Percentiles rank a stretch among this genome's conserved stretches.
phyloP scores from a whole-genome alignment of 1,140 invertebrate genomes.

The Zaprionus gabonicus region DNA sequence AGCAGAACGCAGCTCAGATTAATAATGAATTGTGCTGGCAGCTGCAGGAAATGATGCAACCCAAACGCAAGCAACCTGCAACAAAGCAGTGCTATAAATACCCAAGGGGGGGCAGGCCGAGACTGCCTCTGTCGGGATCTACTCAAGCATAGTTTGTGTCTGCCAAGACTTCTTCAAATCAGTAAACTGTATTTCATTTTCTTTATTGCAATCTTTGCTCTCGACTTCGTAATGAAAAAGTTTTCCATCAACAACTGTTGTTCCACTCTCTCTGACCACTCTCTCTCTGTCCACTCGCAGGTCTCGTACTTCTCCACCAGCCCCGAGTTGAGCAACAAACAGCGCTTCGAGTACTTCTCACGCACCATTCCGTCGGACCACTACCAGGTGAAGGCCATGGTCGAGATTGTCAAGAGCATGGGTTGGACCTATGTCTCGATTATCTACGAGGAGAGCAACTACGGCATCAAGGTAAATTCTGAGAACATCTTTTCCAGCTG shows the following conservation, averaged over 20 bases:
- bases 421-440: constrained; percentile 98
- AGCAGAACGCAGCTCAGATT: background rate
- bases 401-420: constrained; percentile 94
- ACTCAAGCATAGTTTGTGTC: constrained; percentile 1
- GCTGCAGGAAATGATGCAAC: background rate
- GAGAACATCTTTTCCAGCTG: background rate
- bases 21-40: background rate
- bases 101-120: too few relatives aligned
- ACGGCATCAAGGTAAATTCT: constrained; percentile 94
- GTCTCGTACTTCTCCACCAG: constrained; percentile 98
- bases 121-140: background rate
- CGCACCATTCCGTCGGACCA: constrained; percentile 97
- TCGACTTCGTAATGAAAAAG: constrained; percentile 24
- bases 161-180: background rate
- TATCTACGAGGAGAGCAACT: constrained; percentile 98
- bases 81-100: background rate
- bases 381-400: constrained; percentile 97
- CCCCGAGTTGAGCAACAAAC: constrained; percentile 96
- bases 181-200: constrained; percentile 22
- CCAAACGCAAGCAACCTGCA: background rate
- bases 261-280: background rate
- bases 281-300: constrained; percentile 85
- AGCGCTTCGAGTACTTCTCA: constrained; percentile 97
- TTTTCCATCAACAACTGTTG: constrained; percentile 7
- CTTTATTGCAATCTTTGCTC: constrained; percentile 8